These are phyloP conservation scores for Palythoa grandis DNA, from an alignment of 92 coral and sea anemone species.

Conservation along the genomic window DNA sequence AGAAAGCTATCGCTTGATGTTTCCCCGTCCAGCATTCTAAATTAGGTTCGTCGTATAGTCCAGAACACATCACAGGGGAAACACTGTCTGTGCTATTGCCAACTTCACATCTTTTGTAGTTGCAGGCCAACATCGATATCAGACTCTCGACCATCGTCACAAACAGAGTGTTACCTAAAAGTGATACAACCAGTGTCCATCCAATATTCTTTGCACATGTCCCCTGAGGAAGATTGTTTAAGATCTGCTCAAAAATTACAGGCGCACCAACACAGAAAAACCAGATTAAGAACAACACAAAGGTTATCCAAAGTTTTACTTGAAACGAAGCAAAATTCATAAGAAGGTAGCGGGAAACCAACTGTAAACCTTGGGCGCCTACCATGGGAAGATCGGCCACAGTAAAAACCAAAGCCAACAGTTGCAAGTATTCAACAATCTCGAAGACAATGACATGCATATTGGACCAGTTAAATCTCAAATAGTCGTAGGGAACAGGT, in stretches of 20 bases:
- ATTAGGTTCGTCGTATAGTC: conserved; percentile 73
- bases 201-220: conserved; percentile 89
- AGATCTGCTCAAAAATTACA: conserved; percentile 87
- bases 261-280: conserved; percentile 95
- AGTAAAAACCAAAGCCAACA: conserved; percentile 86
- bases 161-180: conserved; percentile 93
- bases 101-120: conserved; percentile 51
- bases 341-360: conserved; percentile 80
- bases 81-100: conserved; percentile 19
- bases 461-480: conserved; percentile 97
- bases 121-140: conserved; percentile 86
- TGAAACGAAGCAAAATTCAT: conserved; percentile 88
- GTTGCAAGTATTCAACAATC: conserved; percentile 87
- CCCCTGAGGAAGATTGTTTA: conserved; percentile 77
- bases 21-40: conserved; percentile 87
- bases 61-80: conserved; percentile 41
- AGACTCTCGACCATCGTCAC: conserved; percentile 92
- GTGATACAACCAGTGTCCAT: conserved; percentile 85
- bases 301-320: conserved; percentile 86
- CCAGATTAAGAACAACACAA: conserved; percentile 78
- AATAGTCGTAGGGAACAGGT: conserved; percentile 88
- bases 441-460: conserved; percentile 88
- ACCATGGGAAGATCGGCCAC: conserved; percentile 83
- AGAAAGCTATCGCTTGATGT: conserved; percentile 80
- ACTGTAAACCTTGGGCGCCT: conserved; percentile 65